Percentiles rank a stretch among this genome's conserved stretches.
Evolutionary conservation across 2,888 invertebrate species (phyloP).

Genomic region (Chorisops tibialis): DNA sequence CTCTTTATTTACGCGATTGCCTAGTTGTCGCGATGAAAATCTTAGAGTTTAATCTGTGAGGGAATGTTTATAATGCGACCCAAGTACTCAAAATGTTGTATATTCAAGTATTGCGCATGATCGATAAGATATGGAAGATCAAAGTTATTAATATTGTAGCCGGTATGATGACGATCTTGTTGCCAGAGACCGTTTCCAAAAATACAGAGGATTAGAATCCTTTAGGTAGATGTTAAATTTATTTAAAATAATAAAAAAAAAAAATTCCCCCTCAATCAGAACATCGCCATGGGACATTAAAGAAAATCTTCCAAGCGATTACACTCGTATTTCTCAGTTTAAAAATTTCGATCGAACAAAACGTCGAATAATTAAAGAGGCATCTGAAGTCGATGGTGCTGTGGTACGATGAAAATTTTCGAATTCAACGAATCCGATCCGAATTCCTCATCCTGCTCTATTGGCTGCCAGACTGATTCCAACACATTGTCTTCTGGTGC

Average conservation of each 20-base stretch:
- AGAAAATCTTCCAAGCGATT: conserved; percentile 92
- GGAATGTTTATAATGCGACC: conserved; percentile 80
- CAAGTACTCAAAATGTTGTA: conserved; percentile 74
- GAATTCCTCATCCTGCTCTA: too few species aligned
- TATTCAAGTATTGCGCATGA: conserved; percentile 84
- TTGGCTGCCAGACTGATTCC: too few species aligned
- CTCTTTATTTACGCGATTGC: conserved; percentile 88
- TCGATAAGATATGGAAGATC: conserved; percentile 95
- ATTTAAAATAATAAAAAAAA: too few species aligned
- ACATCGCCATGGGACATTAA: conserved; percentile 93
- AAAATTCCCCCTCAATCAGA: too few species aligned
- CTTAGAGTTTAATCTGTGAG: conserved; percentile 81
- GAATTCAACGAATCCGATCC: too few species aligned
- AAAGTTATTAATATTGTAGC: conserved; percentile 99
- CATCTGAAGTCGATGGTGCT: conserved; percentile 64
- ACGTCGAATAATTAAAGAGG: conserved; percentile 60
- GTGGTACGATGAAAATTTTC: conserved; percentile 46
- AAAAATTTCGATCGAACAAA: conserved; percentile 85
- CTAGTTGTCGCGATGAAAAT: conserved; percentile 96
- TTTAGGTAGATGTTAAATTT: conserved; percentile 61
- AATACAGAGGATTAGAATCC: conserved; percentile 91
- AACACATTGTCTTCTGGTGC: too few species aligned
- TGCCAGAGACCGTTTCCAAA: conserved; percentile 83
- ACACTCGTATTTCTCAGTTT: conserved; percentile 91
- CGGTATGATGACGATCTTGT: conserved; percentile 85